Evolutionary conservation across 1,140 invertebrate species (phyloP).

Genomic region (Lerema accius): DNA sequence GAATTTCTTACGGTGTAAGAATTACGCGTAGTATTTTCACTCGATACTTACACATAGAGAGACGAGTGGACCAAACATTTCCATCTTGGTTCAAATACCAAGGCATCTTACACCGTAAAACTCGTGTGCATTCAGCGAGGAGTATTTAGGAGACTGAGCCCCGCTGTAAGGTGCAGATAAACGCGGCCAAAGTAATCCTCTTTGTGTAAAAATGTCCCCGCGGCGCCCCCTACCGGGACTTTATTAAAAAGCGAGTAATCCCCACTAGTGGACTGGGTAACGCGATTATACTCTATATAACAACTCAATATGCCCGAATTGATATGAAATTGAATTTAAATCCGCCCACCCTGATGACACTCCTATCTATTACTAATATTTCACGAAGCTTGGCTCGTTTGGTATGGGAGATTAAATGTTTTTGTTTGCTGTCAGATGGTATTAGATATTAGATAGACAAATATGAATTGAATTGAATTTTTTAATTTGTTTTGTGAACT

Average conservation of each 20-base stretch:
- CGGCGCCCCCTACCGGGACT: constrained; percentile 71
- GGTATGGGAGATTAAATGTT: constrained; percentile 7
- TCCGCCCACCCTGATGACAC: constrained; percentile 47
- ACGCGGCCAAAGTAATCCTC: constrained; percentile 78
- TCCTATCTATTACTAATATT: constrained; percentile 22
- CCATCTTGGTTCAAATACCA: constrained; percentile 22
- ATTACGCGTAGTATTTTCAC: background rate
- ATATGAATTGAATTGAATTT: no score
- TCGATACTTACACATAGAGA: background rate
- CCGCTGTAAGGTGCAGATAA: constrained; percentile 80
- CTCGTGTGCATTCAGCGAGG: constrained; percentile 63
- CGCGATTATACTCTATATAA: constrained; percentile 77
- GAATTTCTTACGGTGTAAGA: no score
- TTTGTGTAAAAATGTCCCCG: constrained; percentile 81
- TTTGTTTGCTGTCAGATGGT: constrained; percentile 7
- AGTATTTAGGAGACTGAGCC: constrained; percentile 76
- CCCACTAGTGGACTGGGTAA: constrained; percentile 78
- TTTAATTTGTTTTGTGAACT: no score
- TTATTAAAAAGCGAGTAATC: constrained; percentile 82
- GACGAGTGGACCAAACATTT: constrained; percentile 7
- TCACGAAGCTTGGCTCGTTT: constrained; percentile 5
- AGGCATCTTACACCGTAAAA: constrained; percentile 48
- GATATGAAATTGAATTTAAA: constrained; percentile 80
- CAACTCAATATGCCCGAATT: constrained; percentile 69
- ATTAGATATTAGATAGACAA: background rate